Percentiles rank a stretch among this genome's conserved stretches.
phyloP scores from a whole-genome alignment of 2,113 vertebrate species.

The Indicator maculatus region DNA sequence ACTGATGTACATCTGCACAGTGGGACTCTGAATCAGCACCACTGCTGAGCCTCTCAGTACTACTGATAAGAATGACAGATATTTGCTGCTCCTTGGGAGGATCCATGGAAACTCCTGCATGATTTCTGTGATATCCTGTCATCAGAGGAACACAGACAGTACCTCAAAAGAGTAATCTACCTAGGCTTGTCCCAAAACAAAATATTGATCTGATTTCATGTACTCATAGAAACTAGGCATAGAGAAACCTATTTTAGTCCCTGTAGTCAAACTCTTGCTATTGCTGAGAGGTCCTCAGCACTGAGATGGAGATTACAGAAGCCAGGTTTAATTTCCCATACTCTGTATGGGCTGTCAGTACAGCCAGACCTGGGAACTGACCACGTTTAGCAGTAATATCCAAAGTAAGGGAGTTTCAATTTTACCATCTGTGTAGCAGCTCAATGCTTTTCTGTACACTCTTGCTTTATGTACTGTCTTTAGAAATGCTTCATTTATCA shows the following conservation, averaged over 20 bases:
- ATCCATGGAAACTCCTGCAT: neutral
- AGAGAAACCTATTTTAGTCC: neutral
- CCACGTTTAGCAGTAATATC: neutral
- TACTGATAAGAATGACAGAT: neutral
- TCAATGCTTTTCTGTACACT: neutral
- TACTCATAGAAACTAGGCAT: neutral
- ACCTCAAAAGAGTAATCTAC: neutral
- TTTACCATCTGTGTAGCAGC: neutral
- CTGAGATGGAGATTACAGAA: neutral
- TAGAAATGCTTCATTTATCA: neutral
- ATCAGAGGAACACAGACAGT: neutral
- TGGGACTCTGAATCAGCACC: neutral
- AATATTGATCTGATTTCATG: neutral
- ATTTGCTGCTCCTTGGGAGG: neutral
- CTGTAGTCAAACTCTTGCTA: neutral
- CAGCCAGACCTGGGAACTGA: neutral
- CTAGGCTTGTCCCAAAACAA: neutral
- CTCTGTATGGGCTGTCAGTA: accelerated
- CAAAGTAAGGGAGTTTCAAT: neutral
- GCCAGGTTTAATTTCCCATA: neutral
- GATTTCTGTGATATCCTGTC: neutral
- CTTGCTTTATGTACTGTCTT: neutral
- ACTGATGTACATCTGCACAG: neutral
- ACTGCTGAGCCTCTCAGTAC: neutral
- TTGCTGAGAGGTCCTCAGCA: neutral